Evolutionary conservation across 2,888 invertebrate species (phyloP), one percentile per base, ranked within the genome.

Genomic region (Helleia helle): DNA sequence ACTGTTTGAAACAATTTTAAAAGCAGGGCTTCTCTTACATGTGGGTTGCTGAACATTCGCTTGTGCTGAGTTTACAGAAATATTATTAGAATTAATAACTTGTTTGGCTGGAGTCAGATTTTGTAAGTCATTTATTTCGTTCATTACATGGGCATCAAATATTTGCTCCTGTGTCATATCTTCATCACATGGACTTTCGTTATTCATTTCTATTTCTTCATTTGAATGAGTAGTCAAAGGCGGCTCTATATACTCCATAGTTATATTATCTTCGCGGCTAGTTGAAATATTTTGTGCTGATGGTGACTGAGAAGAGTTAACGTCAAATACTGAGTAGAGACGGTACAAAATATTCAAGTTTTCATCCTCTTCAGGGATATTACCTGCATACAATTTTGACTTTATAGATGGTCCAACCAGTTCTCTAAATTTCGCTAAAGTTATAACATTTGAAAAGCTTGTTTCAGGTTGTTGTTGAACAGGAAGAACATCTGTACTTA

Each of bases 321-420:
- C 3, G 7, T 34, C 15, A 34, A 34, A 34, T 34, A 14, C 14
- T 31, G 31, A 31, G 31, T 14, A 31, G 31, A 31, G 31, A 7
- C 31, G 31, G 31, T 31, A 15, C 12, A 31, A 31, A 31, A 31
- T 34, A 34, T 34, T 34, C 17, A 15, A 15, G n/a, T 17, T 34
- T 15, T 18, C 22, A 8, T 7, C 18, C 25, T 38, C n/a, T 14
- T 7, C 14, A 27, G 14, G 14, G 26, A 25, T 37, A 24, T 37
- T 37, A 12, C 13, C 25, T 25, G 14, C 13, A 31, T 14, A 31
- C 6, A 4, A 14, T 38, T n/a, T 38, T 15, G 26, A 4, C 1
- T n/a, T 38, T 28, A 28, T 13, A 12, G 28, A 28, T 28, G 28
- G 28, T n/a, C 22, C 18, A 3, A 17, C 18, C 9, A 12, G 2